Evolutionary conservation across 2,888 invertebrate species (phyloP).

Genomic region (Phrixothrix hirtus): DNA sequence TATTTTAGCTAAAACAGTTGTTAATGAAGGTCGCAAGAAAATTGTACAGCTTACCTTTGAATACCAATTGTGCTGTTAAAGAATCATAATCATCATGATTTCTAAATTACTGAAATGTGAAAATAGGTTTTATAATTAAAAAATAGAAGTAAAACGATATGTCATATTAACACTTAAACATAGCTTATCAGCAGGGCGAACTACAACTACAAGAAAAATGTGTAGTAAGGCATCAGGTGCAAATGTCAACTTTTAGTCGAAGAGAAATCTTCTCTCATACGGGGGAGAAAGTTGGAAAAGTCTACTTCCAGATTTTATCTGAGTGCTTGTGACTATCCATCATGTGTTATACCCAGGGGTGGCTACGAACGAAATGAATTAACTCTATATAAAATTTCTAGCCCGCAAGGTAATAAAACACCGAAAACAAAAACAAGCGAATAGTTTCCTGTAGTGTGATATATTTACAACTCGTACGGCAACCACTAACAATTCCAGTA

Average conservation of each 20-base stretch:
- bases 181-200: not conserved
- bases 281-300: conserved; percentile 35
- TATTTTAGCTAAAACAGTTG: too few species aligned
- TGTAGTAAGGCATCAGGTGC: conserved; percentile 41
- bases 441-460: conserved; percentile 8
- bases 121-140: too few species aligned
- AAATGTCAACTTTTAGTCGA: conserved; percentile 42
- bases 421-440: conserved; percentile 18
- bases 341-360: conserved; percentile 35
- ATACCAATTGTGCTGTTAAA: too few species aligned
- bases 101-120: too few species aligned
- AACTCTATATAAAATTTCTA: conserved; percentile 31
- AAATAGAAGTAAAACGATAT: too few species aligned
- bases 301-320: conserved; percentile 39
- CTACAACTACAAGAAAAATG: conserved; percentile 13
- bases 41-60: too few species aligned
- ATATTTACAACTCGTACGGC: conserved; percentile 2
- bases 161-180: not conserved
- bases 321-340: conserved; percentile 39
- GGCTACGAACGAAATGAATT: conserved; percentile 31
- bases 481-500: conserved; percentile 13
- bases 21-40: too few species aligned
- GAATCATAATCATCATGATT: too few species aligned
- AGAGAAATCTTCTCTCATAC: conserved; percentile 39
- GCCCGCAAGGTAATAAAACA: conserved; percentile 26